Evolutionary conservation across 2,797 vertebrate genomes (phyloP), one percentile per base, ranked within the genome.

Genomic region (Halcyon smyrnensis): DNA sequence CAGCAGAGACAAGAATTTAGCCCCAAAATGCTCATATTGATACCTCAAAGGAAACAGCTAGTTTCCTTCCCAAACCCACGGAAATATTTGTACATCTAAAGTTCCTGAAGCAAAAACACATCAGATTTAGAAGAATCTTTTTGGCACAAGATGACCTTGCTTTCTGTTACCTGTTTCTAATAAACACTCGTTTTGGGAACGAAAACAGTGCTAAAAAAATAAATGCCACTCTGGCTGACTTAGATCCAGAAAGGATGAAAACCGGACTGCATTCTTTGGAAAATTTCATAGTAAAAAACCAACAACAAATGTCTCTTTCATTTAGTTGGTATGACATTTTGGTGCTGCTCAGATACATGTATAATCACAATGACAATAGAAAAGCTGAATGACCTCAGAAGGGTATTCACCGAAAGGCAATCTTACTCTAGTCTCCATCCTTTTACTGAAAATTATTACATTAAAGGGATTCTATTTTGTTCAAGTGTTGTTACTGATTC

Each of bases 131-230:
- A 96, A 89, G 90, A 95, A 90, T 81, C 93, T 68, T 94, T 94
- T 85, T 91, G 84, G 62, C 59, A 79, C 56, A 75, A 34, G 48
- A 73, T 83, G 63, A 80, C 59, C 34, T 91, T 95, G 73, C 90
- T 87, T 95, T 95, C 79, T 96, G 77, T 90, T 92, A 96, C 91
- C 90, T 97, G 75, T 97, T 98, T 96, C 95, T 94, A 95, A 93
- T 87, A 93, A 96, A 96, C 64, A 63, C 71, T 70, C 50, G 5
- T 89, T 96, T 89, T 8, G 21, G 76, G 85, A 91, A 90, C 30
- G 45, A 94, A 96, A 94, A 90, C 51, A 89, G 51, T 63, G 41
- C 84, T 91, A 90, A 87, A 64, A 75, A 64, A 75, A 95, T 71
- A 95, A 89, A 84, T 53, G 45, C 32, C 87, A 60, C 77, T 70